A percentile compares a stretch with the other conserved stretches of the same genome.
Evolutionary conservation across 2,888 invertebrate species (phyloP).

Genomic region (Acrobasis consociella): DNA sequence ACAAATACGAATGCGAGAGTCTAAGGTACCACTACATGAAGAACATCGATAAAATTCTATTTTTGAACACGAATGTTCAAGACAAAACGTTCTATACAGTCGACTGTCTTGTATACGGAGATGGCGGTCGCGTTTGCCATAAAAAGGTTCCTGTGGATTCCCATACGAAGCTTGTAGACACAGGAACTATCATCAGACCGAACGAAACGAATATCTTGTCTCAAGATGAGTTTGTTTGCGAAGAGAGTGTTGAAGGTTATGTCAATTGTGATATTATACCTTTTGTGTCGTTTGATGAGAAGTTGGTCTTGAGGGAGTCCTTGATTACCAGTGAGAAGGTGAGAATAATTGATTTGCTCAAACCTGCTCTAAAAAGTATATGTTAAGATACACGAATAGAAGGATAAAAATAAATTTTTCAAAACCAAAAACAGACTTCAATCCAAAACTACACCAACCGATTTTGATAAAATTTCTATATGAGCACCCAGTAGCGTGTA

Average conservation of each 20-base stretch:
- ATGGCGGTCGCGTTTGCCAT: constrained; percentile 64
- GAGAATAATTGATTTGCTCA: no score
- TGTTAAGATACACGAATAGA: no score
- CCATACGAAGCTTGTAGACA: constrained; percentile 57
- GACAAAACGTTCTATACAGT: constrained; percentile 61
- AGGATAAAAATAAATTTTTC: no score
- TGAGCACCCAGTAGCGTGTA: no score
- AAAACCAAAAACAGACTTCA: no score
- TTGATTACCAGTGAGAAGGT: not conserved
- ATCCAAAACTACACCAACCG: no score
- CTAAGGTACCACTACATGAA: constrained; percentile 62
- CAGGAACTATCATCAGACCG: constrained; percentile 58
- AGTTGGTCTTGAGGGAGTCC: constrained; percentile 22
- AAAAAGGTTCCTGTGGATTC: constrained; percentile 54
- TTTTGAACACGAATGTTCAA: constrained; percentile 54
- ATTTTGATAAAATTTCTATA: no score
- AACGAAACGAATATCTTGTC: constrained; percentile 56
- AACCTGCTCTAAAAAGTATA: no score
- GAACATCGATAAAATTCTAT: constrained; percentile 64
- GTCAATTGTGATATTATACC: constrained; percentile 63
- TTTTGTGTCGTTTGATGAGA: constrained; percentile 53
- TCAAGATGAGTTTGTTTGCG: constrained; percentile 70
- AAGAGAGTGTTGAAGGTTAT: constrained; percentile 48
- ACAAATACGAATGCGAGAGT: constrained; percentile 53
- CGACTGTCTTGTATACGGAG: constrained; percentile 67